Percentiles rank a stretch among this genome's conserved stretches.
These are phyloP conservation scores for Herminia tarsipennalis DNA, from an alignment of 2,888 invertebrate genomes.

Conservation along the genomic window DNA sequence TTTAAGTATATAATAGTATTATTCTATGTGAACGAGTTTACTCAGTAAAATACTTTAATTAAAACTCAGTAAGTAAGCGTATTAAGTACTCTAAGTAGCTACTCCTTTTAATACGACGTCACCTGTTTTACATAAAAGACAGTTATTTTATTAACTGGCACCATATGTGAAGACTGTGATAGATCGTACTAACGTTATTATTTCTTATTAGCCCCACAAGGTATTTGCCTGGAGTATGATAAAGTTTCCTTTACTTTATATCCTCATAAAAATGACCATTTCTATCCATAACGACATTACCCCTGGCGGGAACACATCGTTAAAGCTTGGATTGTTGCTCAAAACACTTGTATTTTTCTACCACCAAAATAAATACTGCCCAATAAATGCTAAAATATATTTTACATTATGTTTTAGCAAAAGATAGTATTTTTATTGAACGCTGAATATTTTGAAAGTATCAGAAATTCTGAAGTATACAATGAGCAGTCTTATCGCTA, in stretches of 20 bases:
- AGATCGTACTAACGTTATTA: slow-evolving; percentile 38
- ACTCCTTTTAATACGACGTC: not conserved
- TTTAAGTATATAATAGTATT: too few species aligned
- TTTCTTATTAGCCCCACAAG: slow-evolving; percentile 54
- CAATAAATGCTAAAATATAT: not conserved
- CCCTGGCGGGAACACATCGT: slow-evolving; percentile 46
- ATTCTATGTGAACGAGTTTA: too few species aligned
- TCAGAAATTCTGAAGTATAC: too few species aligned
- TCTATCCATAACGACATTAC: slow-evolving; percentile 50
- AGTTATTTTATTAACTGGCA: slow-evolving; percentile 5
- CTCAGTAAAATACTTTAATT: too few species aligned
- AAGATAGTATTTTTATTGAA: too few species aligned
- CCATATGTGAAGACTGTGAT: slow-evolving; percentile 9
- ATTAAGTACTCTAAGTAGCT: not conserved
- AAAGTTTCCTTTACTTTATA: slow-evolving; percentile 60
- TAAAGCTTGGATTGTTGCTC: slow-evolving; percentile 45
- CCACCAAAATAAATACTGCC: not conserved
- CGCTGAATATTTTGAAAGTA: too few species aligned
- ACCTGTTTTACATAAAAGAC: slow-evolving; percentile 4
- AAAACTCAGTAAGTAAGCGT: too few species aligned
- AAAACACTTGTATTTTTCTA: slow-evolving; percentile 7
- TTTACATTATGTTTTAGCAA: not conserved
- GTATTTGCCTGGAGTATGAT: slow-evolving; percentile 44
- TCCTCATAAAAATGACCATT: slow-evolving; percentile 64
- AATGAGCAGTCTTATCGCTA: too few species aligned